Base-by-base conservation (phyloP, 2,888 invertebrate genomes). In the Leptinotarsa haldemani region DNA sequence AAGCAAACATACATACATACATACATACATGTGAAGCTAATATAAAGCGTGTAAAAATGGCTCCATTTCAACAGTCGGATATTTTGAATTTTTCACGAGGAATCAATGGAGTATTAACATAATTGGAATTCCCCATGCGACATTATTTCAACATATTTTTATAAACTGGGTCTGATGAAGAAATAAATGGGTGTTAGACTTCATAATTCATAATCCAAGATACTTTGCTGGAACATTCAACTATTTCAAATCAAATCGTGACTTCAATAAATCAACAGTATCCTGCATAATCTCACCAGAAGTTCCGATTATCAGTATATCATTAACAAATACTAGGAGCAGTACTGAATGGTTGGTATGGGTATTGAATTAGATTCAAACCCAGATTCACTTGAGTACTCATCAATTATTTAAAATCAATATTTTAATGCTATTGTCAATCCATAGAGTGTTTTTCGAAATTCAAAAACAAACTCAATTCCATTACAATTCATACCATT, bases 71-170 rank as follows among this genome's bases (percentile, higher is more conserved):
- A 30, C 30, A 30, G 30, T 30, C 30, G 30, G 30, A 7, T 30
- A 7, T 30, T 30, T 7, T 30, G 7, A 7, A 7, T 30, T 30
- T 30, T 30, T 30, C 7, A 1, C 7, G 30, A 1, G 7, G 1
- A 7, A 25, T 5, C 30, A 1, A 30, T 30, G 7, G 30, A 30
- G 30, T 30, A 4, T 30, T 7, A 4, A 30, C 7, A 30, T 7
- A 30, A 7, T 30, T 7, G 30, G 4, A 63, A 63, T 30, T 63
- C 4, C 9, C 40, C n/a, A 40, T 63, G 40, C 40, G n/a, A 15
- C 15, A 63, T 30, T 63, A 30, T 40, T 63, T 63, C 30, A 63
- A n/a, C 63, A 30, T 63, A 63, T 63, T 63, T 63, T 25, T 9
- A 30, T 30, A 16, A 63, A 63, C 40, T 63, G 63, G 15, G 0